These are phyloP conservation scores for Micromys minutus DNA, from an alignment of 2,113 vertebrate species.

Conservation along the genomic window DNA sequence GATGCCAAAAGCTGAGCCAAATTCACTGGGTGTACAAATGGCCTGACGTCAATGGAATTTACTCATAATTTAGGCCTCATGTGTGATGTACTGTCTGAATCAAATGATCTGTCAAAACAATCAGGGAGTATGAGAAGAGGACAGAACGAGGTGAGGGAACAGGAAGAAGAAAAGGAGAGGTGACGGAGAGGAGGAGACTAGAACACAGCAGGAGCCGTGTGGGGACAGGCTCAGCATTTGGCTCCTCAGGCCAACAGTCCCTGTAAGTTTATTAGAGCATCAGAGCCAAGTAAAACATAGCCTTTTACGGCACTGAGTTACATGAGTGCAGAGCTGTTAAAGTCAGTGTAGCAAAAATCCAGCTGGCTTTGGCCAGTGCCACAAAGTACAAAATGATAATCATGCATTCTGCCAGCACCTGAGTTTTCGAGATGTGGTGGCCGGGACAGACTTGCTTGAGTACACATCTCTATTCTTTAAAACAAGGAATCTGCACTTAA, in stretches of 20 bases:
- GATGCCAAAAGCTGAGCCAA: constrained; percentile 75
- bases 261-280: constrained; percentile 71
- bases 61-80: constrained; percentile 80
- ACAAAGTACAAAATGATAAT: constrained; percentile 74
- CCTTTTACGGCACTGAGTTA: constrained; percentile 78
- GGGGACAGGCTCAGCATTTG: constrained; percentile 79
- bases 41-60: constrained; percentile 83
- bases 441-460: constrained; percentile 33
- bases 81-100: constrained; percentile 84
- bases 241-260: constrained; percentile 76
- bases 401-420: constrained; percentile 69
- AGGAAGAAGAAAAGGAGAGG: background rate
- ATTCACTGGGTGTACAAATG: constrained; percentile 81
- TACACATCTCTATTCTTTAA: constrained; percentile 55
- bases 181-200: constrained; percentile 17
- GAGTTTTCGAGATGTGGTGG: constrained; percentile 50
- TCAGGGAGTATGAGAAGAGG: constrained; percentile 54
- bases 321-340: constrained; percentile 81
- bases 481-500: constrained; percentile 48
- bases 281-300: constrained; percentile 80
- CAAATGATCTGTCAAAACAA: constrained; percentile 79
- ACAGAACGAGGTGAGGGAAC: constrained; percentile 7
- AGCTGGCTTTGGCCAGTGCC: constrained; percentile 74
- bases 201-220: constrained; percentile 67
- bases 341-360: constrained; percentile 80